Base-by-base conservation (phyloP, 2,888 invertebrate species). In the Clepsis dumicolana region DNA sequence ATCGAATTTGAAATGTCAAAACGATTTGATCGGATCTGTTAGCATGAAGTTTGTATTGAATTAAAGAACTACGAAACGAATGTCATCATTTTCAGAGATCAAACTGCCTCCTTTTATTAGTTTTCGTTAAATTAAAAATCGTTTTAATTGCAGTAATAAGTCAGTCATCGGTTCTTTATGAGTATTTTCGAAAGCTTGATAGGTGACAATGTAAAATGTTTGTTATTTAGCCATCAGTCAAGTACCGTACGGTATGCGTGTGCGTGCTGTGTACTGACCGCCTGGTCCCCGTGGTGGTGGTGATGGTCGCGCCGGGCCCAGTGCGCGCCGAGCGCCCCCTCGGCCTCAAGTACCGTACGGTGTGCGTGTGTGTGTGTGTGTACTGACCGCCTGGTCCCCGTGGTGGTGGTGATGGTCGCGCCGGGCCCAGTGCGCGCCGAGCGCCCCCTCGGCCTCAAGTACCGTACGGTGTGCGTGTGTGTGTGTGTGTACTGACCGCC, bases 341-440 rank as follows among this genome's bases (percentile, higher is more conserved):
- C 7, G 29, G 29, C 4, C 3, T 3, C 3, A 29, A 29, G 29
- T 4, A 7, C 4, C 29, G 29, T 29, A 35, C 8, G 3, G 35
- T 35, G 8, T 10, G 35, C 8, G 41, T 10, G 1, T 2, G 7
- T 14, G n/a, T 4, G 10, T 27, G 35, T 8, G 12, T 24, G n/a
- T 1, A 65, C 65, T 65, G n/a, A 65, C 65, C 27, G 60, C 63
- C 65, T 69, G 62, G 57, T 71, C 61, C 29, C 56, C 65, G 62
- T 68, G 83, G 70, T 80, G 83, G 70, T 79, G 84, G 64, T 79
- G 82, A 72, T 86, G 81, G 64, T 78, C 79, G 57, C 78, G 75
- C 57, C 78, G 75, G 73, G 77, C 84, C 91, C 88, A 91, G 82
- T 90, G 91, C 12, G 87, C 85, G 60, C 84, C 80, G 70, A 3